Base-by-base conservation (phyloP, 2,797 vertebrate species). In the Pseudomugil tenellus region DNA sequence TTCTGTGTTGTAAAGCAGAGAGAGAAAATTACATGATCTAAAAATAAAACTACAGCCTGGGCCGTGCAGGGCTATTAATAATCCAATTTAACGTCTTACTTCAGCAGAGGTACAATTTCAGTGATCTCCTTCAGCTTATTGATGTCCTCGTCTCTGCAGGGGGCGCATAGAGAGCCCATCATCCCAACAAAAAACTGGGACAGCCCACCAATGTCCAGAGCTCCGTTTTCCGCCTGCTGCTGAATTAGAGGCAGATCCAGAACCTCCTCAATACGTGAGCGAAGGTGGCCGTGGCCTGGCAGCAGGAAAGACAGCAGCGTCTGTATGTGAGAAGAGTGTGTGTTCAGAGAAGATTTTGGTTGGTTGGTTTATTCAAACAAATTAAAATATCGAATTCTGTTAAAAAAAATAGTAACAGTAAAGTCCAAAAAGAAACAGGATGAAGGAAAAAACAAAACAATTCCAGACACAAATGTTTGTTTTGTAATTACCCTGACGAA, bases 91-190 rank as follows among this genome's bases (percentile, higher is more conserved):
- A 4, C n/a, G 25, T 41, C 88, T 84, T 92, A 98, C 98, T 95
- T 98, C 83, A 99, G 96, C 65, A 98, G 92, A 77, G 95, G 94
- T 70, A 98, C 96, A 28, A 96, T 91, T 68, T 96, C 96, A 19
- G 91, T 68, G 89, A 95, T 95, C 74, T 96, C 92, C 72, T 94
- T 95, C 25, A 99, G 91, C 66, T 95, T 96, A 64, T 83, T 91
- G 76, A 99, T 93, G 77, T 98, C 96, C 64, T 95, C 85, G 56
- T 98, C 97, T 78, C 96, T 93, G 78, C 93, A 95, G 70, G 97
- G 97, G 63, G 97, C 96, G 54, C 97, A 99, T 37, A 98, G 92
- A 0, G 95, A 95, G 28, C 95, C 96, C 97, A 99, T 99, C 93
- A 96, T 96, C 54, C 93, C 94, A 58, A 96, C 95, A 29, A 97